Evolutionary conservation across 2,113 vertebrate species (phyloP).

Genomic region (Phaetusa simplex): DNA sequence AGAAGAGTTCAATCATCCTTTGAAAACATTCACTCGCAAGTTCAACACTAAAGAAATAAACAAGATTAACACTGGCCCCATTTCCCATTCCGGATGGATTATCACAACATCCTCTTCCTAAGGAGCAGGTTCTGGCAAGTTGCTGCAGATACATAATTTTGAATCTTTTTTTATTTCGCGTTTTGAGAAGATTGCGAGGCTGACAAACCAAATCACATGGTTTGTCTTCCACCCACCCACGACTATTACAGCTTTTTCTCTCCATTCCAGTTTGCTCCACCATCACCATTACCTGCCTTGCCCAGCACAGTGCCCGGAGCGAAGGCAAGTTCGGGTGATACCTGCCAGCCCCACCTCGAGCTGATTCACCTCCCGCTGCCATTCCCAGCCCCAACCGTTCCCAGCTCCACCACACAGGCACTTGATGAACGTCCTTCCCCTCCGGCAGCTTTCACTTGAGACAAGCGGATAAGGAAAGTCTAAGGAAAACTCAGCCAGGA

Average conservation of each 20-base stretch:
- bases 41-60: background rate
- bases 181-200: background rate
- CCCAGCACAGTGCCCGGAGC: background rate
- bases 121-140: background rate
- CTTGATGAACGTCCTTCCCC: background rate
- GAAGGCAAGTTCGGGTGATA: accelerated
- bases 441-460: accelerated
- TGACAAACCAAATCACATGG: background rate
- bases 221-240: background rate
- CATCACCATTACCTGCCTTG: background rate
- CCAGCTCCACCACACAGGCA: background rate
- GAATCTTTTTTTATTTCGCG: too few relatives aligned
- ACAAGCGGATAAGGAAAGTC: accelerated
- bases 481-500: background rate
- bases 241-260: background rate
- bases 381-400: accelerated
- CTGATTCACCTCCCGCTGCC: background rate
- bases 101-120: constrained; percentile 20
- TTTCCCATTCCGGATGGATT: background rate
- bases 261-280: background rate
- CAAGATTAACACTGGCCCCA: accelerated
- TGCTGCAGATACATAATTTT: accelerated
- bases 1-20: background rate
- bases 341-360: background rate
- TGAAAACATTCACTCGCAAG: background rate